Conservation (phyloP, 2,888 invertebrate species). For the Leptothorax acervorum region DNA sequence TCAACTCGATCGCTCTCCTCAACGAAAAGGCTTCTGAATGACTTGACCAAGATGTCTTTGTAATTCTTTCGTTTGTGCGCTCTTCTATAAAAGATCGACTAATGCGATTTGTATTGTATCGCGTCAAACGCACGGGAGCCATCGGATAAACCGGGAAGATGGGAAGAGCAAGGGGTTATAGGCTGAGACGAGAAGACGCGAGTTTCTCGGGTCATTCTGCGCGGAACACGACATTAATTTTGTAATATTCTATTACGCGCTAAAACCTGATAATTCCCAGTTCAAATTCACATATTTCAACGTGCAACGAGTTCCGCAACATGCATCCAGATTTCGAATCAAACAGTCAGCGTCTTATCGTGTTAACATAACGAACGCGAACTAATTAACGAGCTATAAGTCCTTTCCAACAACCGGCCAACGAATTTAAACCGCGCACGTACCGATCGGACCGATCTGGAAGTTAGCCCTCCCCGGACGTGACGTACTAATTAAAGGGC, state of each 20-base stretch:
- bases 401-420: constrained; percentile 67
- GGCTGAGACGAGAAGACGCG: background rate
- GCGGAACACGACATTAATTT: constrained; percentile 63
- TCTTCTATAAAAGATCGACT: constrained; percentile 1
- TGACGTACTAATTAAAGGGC: constrained; percentile 79
- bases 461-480: constrained; percentile 74
- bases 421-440: constrained; percentile 75
- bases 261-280: background rate
- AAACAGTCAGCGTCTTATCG: constrained; percentile 70
- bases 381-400: constrained; percentile 79
- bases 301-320: constrained; percentile 17
- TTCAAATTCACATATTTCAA: constrained; percentile 10
- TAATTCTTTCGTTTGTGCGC: constrained; percentile 26
- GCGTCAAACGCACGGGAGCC: constrained; percentile 50
- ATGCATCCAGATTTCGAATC: constrained; percentile 31
- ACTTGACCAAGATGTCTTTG: constrained; percentile 27
- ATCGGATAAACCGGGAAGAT: constrained; percentile 11
- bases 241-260: background rate
- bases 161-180: background rate
- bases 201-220: constrained; percentile 49
- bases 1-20: constrained; percentile 8
- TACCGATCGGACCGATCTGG: constrained; percentile 77
- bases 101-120: constrained; percentile 64
- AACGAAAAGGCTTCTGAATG: constrained; percentile 22
- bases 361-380: constrained; percentile 75